phyloP scores from a whole-genome alignment of 1,140 invertebrate genomes.

The Aphis craccivora region DNA sequence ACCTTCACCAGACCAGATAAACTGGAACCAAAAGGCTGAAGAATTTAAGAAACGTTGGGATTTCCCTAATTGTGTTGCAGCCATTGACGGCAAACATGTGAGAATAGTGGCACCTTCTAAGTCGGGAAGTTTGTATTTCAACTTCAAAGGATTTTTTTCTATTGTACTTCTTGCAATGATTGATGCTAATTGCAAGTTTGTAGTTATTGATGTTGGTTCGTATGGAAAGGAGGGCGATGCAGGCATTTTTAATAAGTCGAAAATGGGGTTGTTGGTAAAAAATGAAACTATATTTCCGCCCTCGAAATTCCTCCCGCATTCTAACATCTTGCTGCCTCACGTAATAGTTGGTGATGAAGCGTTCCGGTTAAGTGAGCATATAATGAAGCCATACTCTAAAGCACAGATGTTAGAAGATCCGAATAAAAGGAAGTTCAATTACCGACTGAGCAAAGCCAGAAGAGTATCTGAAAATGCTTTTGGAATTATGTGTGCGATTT shows the following conservation, averaged over 20 bases:
- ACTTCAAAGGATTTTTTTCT: conserved; percentile 60
- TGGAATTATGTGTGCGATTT: conserved; percentile 66
- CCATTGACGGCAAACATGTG: conserved; percentile 65
- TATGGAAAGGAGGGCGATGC: conserved; percentile 63
- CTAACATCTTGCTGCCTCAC: conserved; percentile 54
- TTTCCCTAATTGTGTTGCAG: conserved; percentile 63
- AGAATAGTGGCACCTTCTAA: conserved; percentile 63
- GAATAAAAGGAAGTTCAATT: conserved; percentile 63
- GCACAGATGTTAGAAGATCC: conserved; percentile 60
- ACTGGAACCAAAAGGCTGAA: conserved; percentile 62
- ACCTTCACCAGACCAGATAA: conserved; percentile 51
- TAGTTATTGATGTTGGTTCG: conserved; percentile 59
- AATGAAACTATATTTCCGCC: conserved; percentile 59
- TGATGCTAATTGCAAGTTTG: conserved; percentile 61
- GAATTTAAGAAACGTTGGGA: conserved; percentile 61
- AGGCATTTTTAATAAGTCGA: conserved; percentile 63
- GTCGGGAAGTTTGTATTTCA: conserved; percentile 60
- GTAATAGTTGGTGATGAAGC: conserved; percentile 66
- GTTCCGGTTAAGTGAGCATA: conserved; percentile 64
- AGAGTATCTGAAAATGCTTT: conserved; percentile 68
- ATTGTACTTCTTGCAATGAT: conserved; percentile 60
- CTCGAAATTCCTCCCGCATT: conserved; percentile 58
- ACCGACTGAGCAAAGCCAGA: conserved; percentile 63
- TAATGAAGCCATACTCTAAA: conserved; percentile 66
- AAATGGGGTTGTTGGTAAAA: conserved; percentile 59